phyloP scores from a whole-genome alignment of 2,888 invertebrate genomes.

The Agrotis clavis region DNA sequence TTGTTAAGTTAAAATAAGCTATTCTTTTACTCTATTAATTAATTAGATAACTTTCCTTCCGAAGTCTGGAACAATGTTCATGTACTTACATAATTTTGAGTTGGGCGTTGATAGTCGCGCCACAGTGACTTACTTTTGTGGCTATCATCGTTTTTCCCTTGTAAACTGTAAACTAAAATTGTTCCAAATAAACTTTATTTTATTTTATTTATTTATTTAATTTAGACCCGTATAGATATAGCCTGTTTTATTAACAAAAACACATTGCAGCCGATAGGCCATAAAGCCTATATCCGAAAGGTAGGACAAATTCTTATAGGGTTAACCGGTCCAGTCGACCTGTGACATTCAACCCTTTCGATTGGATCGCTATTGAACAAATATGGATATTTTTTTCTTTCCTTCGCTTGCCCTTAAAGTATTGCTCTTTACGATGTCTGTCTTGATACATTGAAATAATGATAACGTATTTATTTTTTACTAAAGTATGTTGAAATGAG shows the following conservation, averaged over 20 bases:
- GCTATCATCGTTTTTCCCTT: too few species aligned
- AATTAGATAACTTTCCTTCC: too few species aligned
- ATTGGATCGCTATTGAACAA: constrained; percentile 63
- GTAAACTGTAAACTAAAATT: too few species aligned
- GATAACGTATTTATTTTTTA: constrained; percentile 35
- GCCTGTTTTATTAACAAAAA: constrained; percentile 62
- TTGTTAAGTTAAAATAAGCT: too few species aligned
- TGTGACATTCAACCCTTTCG: constrained; percentile 60
- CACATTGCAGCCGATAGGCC: constrained; percentile 43
- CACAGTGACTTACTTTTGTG: too few species aligned
- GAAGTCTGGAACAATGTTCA: too few species aligned
- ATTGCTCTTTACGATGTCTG: constrained; percentile 53
- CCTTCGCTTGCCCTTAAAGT: constrained; percentile 53
- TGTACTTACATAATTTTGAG: too few species aligned
- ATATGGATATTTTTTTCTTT: constrained; percentile 60
- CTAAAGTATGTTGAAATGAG: constrained; percentile 57
- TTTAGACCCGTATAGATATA: constrained; percentile 29
- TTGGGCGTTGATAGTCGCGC: too few species aligned
- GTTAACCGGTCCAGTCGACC: constrained; percentile 62
- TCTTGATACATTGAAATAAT: constrained; percentile 57
- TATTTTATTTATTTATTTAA: too few species aligned
- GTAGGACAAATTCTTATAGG: constrained; percentile 59
- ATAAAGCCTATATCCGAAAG: constrained; percentile 56
- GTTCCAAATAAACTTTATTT: too few species aligned
- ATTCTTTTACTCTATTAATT: too few species aligned